Conservation (phyloP, 2,888 invertebrate genomes). For the Drosophila falleni region DNA sequence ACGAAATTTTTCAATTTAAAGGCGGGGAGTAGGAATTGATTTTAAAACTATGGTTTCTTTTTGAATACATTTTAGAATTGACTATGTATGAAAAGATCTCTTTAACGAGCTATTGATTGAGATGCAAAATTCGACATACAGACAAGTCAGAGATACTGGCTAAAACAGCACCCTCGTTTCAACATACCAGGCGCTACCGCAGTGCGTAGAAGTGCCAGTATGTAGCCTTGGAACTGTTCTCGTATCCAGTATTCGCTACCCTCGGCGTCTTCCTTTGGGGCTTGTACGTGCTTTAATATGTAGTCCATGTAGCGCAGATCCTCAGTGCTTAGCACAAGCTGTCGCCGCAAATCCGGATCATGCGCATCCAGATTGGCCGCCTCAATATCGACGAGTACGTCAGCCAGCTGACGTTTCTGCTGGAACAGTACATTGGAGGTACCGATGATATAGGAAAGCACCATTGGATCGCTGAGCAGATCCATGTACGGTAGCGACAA, state of each 20-base stretch:
- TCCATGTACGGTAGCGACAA: conserved; percentile 97
- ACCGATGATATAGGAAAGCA: conserved; percentile 95
- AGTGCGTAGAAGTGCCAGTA: conserved; percentile 92
- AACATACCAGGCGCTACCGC: conserved; percentile 85
- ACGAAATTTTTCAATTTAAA: too few species aligned
- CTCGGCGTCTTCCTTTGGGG: conserved; percentile 90
- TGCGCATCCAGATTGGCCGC: conserved; percentile 93
- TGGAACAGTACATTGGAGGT: conserved; percentile 99
- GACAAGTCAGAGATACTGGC: background rate
- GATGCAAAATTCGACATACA: background rate
- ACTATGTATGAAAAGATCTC: too few species aligned
- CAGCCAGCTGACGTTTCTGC: conserved; percentile 96
- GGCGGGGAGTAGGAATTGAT: too few species aligned
- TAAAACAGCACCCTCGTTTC: background rate
- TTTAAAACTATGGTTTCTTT: too few species aligned
- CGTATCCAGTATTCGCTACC: conserved; percentile 99
- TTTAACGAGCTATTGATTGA: background rate
- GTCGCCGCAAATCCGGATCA: conserved; percentile 92
- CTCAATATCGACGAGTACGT: conserved; percentile 96
- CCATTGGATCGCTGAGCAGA: conserved; percentile 93
- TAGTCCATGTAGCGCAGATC: conserved; percentile 98
- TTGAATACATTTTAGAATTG: too few species aligned
- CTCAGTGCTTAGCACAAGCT: conserved; percentile 95
- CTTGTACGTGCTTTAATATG: conserved; percentile 91
- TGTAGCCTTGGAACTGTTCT: conserved; percentile 95